Evolutionary conservation across 92 coral and sea anemone genomes (phyloP).

Genomic region (Galaxea fascicularis): DNA sequence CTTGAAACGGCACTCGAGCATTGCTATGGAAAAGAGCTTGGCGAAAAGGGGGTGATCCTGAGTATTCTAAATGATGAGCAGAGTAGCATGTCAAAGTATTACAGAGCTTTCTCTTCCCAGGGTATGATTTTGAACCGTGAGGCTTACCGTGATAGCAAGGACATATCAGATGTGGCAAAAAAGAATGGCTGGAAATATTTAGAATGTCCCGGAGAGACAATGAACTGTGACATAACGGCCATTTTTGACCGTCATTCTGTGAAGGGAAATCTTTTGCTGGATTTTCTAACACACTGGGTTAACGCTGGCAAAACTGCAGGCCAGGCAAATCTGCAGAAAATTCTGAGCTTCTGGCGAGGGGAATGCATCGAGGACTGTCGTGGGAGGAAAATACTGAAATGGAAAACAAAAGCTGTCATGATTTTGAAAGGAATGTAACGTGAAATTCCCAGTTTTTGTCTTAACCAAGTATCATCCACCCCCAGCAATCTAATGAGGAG

Average conservation of each 20-base stretch:
- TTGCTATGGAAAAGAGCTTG: conserved; percentile 38
- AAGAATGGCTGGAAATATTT: conserved; percentile 27
- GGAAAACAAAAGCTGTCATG: background rate
- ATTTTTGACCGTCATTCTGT: conserved; percentile 5
- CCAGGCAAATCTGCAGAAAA: background rate
- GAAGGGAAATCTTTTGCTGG: background rate
- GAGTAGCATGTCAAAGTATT: background rate
- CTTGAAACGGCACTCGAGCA: conserved; percentile 7
- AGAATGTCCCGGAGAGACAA: background rate
- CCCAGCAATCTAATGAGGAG: too few species aligned
- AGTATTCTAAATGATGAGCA: background rate
- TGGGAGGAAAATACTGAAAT: background rate
- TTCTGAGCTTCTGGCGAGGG: conserved; percentile 10
- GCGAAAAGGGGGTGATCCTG: background rate
- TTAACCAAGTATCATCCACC: too few species aligned
- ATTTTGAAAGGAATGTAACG: conserved; percentile 5
- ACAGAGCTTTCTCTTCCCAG: background rate
- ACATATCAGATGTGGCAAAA: conserved; percentile 12
- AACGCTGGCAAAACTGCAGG: background rate
- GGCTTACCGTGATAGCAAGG: background rate
- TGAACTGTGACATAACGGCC: conserved; percentile 5
- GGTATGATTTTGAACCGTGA: conserved; percentile 4
- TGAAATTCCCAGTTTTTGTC: too few species aligned
- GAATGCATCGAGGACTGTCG: background rate
- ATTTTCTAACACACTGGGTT: conserved; percentile 14